Conservation (phyloP, 2,888 invertebrate species). For the Lasioglossum marginatum region DNA sequence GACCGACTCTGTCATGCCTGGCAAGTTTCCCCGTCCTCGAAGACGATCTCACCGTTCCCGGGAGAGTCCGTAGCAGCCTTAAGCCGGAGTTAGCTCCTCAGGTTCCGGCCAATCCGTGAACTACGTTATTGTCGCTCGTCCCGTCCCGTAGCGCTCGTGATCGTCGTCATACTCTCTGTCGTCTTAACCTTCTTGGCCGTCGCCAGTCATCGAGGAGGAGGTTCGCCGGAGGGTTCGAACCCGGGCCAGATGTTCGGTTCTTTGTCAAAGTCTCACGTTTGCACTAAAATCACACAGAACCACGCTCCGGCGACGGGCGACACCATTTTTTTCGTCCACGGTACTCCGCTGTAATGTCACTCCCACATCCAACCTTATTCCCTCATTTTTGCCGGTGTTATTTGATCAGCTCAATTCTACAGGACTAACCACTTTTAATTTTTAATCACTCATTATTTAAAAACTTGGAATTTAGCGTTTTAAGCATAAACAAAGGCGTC, state of each 20-base stretch:
- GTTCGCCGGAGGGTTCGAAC: slow-evolving; percentile 42
- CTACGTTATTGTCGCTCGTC: slow-evolving; percentile 45
- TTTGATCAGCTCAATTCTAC: background rate
- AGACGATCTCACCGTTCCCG: slow-evolving; percentile 58
- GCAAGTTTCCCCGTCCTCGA: slow-evolving; percentile 52
- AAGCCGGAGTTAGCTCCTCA: slow-evolving; percentile 60
- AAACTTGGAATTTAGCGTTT: no score
- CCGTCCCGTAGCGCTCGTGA: slow-evolving; percentile 29
- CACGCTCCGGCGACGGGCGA: background rate
- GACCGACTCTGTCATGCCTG: slow-evolving; percentile 36
- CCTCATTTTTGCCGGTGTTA: background rate
- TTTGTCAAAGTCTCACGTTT: slow-evolving; percentile 47
- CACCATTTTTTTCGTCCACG: background rate
- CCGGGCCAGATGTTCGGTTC: slow-evolving; percentile 34
- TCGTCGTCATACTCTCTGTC: slow-evolving; percentile 18
- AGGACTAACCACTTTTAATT: background rate
- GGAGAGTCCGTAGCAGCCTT: slow-evolving; percentile 60
- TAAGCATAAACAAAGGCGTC: no score
- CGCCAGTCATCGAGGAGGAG: slow-evolving; percentile 26
- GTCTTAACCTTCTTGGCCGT: slow-evolving; percentile 17
- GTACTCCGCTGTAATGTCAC: background rate
- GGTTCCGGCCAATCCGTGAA: slow-evolving; percentile 47
- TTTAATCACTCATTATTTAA: no score
- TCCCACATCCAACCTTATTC: background rate
- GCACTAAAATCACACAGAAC: slow-evolving; percentile 51